Percentiles rank a stretch among this genome's conserved stretches.
These are phyloP conservation scores for Steinernema scapterisci DNA, from an alignment of 2,888 invertebrate genomes.

Conservation along the genomic window DNA sequence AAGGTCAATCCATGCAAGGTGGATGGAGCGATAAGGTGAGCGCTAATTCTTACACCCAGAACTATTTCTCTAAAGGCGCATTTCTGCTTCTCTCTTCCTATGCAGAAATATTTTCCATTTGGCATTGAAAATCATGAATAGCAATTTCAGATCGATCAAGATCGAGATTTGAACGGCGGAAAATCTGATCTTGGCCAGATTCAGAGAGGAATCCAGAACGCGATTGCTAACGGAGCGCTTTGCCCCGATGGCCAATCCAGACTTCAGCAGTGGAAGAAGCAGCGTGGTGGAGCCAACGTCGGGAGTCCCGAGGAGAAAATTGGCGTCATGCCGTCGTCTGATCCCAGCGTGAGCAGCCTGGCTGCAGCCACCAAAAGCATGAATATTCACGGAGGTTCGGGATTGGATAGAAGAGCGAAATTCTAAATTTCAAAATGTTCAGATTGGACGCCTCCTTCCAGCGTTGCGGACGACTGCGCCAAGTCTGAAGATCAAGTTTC, in stretches of 20 bases:
- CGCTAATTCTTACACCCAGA: background rate
- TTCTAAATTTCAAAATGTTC: background rate
- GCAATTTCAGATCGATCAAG: slow-evolving; percentile 35
- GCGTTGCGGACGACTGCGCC: background rate
- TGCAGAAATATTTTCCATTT: slow-evolving; percentile 14
- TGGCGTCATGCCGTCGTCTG: background rate
- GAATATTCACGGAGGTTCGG: slow-evolving; percentile 22
- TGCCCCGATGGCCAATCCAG: slow-evolving; percentile 40
- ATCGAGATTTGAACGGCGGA: slow-evolving; percentile 40
- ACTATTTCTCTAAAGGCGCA: background rate
- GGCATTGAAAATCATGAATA: background rate
- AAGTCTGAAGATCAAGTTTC: slow-evolving; percentile 23
- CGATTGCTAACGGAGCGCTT: background rate
- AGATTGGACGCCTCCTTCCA: slow-evolving; percentile 22
- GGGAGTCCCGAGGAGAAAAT: slow-evolving; percentile 18
- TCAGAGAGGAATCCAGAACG: slow-evolving; percentile 37
- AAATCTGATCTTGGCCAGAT: slow-evolving; percentile 42
- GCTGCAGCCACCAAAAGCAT: slow-evolving; percentile 1
- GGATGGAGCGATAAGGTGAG: slow-evolving; percentile 22
- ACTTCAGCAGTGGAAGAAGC: slow-evolving; percentile 43
- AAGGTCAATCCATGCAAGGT: background rate
- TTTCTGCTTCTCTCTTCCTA: background rate
- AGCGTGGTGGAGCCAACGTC: background rate
- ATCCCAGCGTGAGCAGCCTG: background rate
- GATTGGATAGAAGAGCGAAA: background rate